Base-by-base conservation (phyloP, 2,113 vertebrate species). In the Saimiri boliviensis region DNA sequence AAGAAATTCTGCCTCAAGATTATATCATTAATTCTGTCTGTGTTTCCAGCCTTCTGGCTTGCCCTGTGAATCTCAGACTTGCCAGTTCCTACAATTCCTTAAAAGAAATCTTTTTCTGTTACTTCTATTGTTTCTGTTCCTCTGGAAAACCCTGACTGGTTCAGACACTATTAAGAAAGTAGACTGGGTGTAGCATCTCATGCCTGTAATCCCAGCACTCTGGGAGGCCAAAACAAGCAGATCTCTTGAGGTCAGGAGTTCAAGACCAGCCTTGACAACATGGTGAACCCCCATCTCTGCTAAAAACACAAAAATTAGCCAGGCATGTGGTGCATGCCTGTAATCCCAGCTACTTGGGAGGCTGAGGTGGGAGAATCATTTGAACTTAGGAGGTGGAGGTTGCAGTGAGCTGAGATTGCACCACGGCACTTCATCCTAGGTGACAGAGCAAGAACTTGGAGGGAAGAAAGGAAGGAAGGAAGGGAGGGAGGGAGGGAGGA, bases 401-500 rank as follows among this genome's bases (percentile, higher is more conserved):
- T 63, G 27, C 12, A 63, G 60, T 32, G 27, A 30, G 60, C 60
- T 30, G 11, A 63, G 60, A 63, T 14, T 30, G 60, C 13, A 13
- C 60, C 27, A 63, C 2, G 30, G 60, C 25, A 60, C 58, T 60
- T 25, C 58, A 60, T 9, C 58, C 25, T 27, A 9, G 3, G 58
- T 27, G 25, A 60, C 58, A 60, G 25, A 60, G 58, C 25, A 25
- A 60, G 58, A 68, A 68, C 30, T 35, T 35, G 66, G 23, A 58
- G 2, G 58, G 25, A 11, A 4, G 54, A 25, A 27, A 2, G 3
- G 10, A 60, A 5, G 4, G 54, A 56, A 16, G 49, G 49, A 17
- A 17, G 49, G 11, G 11, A 4, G 5, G 58, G 2, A 30, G 5
- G 58, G 5, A 6, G 47, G 47, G 0, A 49, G 47, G 11, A 2